phyloP scores from a whole-genome alignment of 2,113 vertebrate species.

The Ameiurus melas region DNA sequence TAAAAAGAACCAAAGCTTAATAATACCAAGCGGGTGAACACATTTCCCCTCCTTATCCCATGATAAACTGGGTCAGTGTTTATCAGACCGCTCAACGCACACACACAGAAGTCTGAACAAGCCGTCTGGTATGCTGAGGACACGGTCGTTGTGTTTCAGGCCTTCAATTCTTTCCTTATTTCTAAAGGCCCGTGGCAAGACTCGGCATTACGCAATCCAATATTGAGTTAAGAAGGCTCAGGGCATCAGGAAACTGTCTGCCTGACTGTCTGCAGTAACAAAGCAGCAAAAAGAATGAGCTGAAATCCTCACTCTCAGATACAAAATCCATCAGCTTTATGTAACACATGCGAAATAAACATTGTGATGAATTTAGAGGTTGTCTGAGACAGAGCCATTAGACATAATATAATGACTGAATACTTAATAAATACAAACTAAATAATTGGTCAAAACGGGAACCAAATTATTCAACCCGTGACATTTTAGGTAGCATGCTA shows the following conservation, averaged over 20 bases:
- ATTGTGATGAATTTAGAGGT: neutral
- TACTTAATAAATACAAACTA: neutral
- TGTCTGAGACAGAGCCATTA: neutral
- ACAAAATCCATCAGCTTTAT: neutral
- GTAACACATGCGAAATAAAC: neutral
- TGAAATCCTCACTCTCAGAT: neutral
- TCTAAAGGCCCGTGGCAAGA: neutral
- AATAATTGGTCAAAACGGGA: neutral
- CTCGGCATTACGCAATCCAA: neutral
- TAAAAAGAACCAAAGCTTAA: neutral
- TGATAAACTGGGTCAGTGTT: constrained; percentile 14
- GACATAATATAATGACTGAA: neutral
- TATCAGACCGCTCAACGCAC: neutral
- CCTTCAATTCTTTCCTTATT: neutral
- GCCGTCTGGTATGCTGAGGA: neutral
- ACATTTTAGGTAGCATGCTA: neutral
- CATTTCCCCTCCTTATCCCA: neutral
- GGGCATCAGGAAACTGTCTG: neutral
- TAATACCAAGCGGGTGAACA: neutral
- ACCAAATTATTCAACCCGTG: neutral
- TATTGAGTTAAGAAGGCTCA: neutral
- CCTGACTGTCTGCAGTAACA: neutral
- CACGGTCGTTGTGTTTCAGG: neutral
- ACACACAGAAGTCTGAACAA: neutral
- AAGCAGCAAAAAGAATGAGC: neutral